A percentile compares a stretch with the other conserved stretches of the same genome.
Conservation (phyloP, 2,113 vertebrate species). For the Sakesphorus luctuosus region DNA sequence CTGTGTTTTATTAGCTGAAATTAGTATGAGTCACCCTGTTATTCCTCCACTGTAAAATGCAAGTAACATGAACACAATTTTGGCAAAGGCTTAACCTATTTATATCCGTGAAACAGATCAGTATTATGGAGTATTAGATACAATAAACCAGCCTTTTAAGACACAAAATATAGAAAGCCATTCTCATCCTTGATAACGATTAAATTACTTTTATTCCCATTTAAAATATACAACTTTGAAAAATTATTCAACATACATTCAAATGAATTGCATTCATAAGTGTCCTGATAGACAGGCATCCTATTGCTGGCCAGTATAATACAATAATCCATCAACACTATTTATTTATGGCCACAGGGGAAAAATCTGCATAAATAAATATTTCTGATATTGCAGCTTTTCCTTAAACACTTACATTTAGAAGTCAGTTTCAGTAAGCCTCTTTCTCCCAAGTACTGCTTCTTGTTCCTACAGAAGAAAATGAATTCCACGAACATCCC, state of each 20-base stretch:
- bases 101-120: background rate
- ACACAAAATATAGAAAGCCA: background rate
- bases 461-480: background rate
- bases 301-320: background rate
- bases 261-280: slow-evolving; percentile 19
- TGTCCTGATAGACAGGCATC: background rate
- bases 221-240: slow-evolving; percentile 58
- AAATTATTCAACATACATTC: slow-evolving; percentile 53
- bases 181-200: background rate
- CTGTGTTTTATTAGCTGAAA: background rate
- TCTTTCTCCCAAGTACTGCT: background rate
- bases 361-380: slow-evolving; percentile 14
- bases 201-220: slow-evolving; percentile 53
- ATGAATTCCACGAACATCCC: background rate
- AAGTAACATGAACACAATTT: background rate
- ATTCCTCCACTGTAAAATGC: background rate
- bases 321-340: background rate
- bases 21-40: background rate
- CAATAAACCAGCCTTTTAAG: background rate
- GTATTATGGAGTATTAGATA: background rate
- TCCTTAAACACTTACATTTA: slow-evolving; percentile 14
- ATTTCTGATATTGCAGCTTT: background rate
- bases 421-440: background rate
- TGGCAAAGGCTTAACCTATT: background rate
- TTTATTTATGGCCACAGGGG: background rate